A percentile compares a stretch with the other conserved stretches of the same genome.
Conservation (phyloP, 2,888 invertebrate genomes). For the Ceriagrion tenellum region DNA sequence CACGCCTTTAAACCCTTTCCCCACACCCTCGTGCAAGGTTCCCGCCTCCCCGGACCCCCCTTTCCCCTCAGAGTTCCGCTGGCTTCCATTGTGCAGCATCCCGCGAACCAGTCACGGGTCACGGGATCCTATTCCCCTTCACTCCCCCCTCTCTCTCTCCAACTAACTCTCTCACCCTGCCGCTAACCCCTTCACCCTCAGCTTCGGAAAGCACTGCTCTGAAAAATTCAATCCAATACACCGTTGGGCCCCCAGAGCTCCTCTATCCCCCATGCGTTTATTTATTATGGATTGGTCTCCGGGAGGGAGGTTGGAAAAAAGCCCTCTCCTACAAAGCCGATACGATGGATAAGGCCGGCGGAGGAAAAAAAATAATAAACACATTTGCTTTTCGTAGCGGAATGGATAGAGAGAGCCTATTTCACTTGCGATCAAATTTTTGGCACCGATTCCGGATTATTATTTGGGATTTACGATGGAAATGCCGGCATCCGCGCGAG, state of each 20-base stretch:
- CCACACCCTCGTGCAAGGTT: neutral
- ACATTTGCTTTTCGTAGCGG: neutral
- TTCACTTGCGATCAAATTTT: neutral
- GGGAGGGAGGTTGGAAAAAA: neutral
- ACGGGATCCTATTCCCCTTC: neutral
- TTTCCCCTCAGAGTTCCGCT: neutral
- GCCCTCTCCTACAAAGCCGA: neutral
- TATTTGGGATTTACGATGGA: neutral
- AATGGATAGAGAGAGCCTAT: neutral
- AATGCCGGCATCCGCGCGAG: neutral
- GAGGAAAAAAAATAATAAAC: neutral
- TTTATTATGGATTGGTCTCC: slow-evolving; percentile 19
- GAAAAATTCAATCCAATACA: slow-evolving; percentile 30
- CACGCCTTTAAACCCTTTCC: neutral
- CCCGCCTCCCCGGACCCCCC: neutral
- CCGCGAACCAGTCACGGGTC: neutral
- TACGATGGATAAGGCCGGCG: neutral
- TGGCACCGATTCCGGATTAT: neutral
- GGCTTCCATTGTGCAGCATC: neutral
- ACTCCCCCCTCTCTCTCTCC: neutral
- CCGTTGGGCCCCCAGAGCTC: neutral
- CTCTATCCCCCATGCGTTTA: neutral
- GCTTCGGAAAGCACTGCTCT: neutral
- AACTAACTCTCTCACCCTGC: neutral
- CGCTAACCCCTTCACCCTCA: neutral